Conservation (phyloP, 2,113 vertebrate genomes). For the Steatornis caripensis region DNA sequence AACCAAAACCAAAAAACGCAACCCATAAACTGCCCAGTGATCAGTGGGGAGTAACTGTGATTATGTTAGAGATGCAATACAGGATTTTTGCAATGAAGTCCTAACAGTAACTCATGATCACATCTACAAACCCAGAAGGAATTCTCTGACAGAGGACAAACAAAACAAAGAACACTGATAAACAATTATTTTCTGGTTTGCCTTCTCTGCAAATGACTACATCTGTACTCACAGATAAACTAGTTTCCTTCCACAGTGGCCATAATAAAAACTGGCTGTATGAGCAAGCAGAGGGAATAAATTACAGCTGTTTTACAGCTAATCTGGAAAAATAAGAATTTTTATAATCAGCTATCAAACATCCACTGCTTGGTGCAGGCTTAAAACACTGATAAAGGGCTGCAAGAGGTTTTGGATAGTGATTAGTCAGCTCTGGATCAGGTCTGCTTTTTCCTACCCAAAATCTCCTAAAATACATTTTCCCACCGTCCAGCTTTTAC, state of each 20-base stretch:
- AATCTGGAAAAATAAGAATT: slow-evolving; percentile 3
- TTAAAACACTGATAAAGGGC: not conserved
- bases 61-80: not conserved
- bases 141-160: not conserved
- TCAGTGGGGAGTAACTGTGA: not conserved
- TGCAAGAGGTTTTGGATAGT: not conserved
- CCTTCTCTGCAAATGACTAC: not conserved
- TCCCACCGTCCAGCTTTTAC: not conserved
- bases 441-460: not conserved
- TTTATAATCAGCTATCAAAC: slow-evolving; percentile 2
- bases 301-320: slow-evolving; percentile 16
- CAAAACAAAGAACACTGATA: not conserved
- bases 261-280: slow-evolving; percentile 4
- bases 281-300: slow-evolving; percentile 13
- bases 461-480: not conserved
- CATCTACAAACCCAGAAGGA: not conserved
- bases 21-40: not conserved
- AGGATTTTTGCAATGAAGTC: not conserved
- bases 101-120: not conserved
- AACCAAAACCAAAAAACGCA: not conserved
- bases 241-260: not conserved
- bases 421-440: not conserved
- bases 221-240: slow-evolving; percentile 24
- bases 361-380: not conserved
- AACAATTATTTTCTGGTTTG: slow-evolving; percentile 17